A percentile compares a stretch with the other conserved stretches of the same genome.
phyloP scores from a whole-genome alignment of 2,113 vertebrate species.

The Myrmophylax atrothorax region DNA sequence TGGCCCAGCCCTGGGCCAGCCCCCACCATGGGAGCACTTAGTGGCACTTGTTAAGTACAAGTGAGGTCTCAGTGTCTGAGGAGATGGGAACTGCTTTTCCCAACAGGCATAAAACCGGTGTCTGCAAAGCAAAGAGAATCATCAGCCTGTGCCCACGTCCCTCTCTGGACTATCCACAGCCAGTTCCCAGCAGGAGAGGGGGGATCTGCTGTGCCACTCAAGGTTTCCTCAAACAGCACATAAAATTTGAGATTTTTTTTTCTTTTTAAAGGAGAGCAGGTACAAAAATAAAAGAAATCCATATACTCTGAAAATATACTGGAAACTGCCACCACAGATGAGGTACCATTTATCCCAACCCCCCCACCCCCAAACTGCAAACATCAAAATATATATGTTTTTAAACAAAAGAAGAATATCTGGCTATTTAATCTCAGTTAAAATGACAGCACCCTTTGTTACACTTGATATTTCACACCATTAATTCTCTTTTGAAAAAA shows the following conservation, averaged over 20 bases:
- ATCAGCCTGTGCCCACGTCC: conserved; percentile 5
- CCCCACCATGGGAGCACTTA: neutral
- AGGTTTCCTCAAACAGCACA: conserved; percentile 55
- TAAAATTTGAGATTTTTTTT: conserved; percentile 33
- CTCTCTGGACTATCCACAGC: conserved; percentile 8
- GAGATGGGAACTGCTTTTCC: neutral
- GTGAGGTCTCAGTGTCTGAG: conserved; percentile 15
- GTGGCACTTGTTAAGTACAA: conserved; percentile 52
- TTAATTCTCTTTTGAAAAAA: conserved; percentile 57
- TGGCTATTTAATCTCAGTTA: conserved; percentile 73
- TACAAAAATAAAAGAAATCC: conserved; percentile 77
- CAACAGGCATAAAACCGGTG: neutral
- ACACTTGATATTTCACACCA: conserved; percentile 69
- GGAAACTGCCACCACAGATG: conserved; percentile 74
- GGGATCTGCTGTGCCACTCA: conserved; percentile 27
- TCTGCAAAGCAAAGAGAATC: conserved; percentile 4
- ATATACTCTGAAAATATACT: conserved; percentile 75
- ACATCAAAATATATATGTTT: conserved; percentile 72
- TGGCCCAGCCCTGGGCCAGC: neutral
- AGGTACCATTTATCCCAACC: conserved; percentile 65
- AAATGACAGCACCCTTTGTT: conserved; percentile 75
- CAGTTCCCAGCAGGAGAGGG: neutral
- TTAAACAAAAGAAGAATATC: conserved; percentile 74
- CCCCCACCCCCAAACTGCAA: conserved; percentile 53
- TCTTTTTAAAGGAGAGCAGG: conserved; percentile 67